Evolutionary conservation across 2,797 vertebrate species (phyloP), one percentile per base, ranked within the genome.

Genomic region (Luscinia luscinia): DNA sequence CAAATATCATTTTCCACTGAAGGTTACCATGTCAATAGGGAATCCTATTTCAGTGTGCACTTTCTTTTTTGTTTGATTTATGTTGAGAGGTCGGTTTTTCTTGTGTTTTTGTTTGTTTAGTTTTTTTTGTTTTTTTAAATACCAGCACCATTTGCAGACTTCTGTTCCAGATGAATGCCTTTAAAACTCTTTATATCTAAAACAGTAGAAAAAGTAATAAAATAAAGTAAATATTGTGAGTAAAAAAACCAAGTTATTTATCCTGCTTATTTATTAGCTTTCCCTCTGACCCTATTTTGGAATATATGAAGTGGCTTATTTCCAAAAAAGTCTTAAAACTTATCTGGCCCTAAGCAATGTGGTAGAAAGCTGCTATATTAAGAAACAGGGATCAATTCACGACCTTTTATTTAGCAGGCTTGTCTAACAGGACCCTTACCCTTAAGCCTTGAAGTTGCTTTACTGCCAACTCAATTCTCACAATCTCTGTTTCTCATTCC

Each of bases 101-200:
- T 52, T n/a, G 12, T 36, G 16, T 1, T 17, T 8, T 15, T 36
- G 3, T 12, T 12, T 34, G 34, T 34, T 34, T 34, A 34, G 34
- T 7, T 14, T 13, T n/a, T 41, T 46, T 15, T n/a, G n/a, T n/a
- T 40, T 46, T 64, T 51, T 11, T n/a, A 9, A 58, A 62, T 21
- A n/a, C 17, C 3, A 1, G 4, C 11, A 55, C 2, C 7, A 15
- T 15, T 19, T 66, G 7, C 17, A 8, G 19, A 15, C 15, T 70
- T 75, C 11, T 67, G 11, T 14, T 63, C 8, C 14, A 63, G 41
- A 52, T 9, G 5, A 26, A 52, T 48, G 5, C 6, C 12, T 48
- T 72, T 62, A 70, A 77, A 91, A 58, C 7, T 15, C 4, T n/a
- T 46, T 23, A n/a, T 43, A 10, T 66, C 8, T 68, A 34, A 73